phyloP scores from a whole-genome alignment of 2,797 vertebrate species.

The Cuniculus paca region DNA sequence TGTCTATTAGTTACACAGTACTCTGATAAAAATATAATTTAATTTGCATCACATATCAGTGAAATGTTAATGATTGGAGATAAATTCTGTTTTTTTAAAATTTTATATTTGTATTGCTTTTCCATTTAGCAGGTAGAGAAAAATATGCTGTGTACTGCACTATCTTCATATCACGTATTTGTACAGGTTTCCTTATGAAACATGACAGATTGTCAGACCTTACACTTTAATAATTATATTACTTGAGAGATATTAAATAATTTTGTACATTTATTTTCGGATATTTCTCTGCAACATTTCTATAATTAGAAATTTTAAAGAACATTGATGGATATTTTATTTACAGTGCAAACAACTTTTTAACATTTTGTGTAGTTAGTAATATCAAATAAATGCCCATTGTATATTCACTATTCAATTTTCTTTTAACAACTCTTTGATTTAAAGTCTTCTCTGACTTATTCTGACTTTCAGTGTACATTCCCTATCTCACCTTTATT shows the following conservation, averaged over 20 bases:
- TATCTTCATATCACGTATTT: neutral
- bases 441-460: neutral
- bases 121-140: neutral
- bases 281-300: neutral
- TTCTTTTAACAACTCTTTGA: neutral
- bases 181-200: neutral
- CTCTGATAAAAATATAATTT: neutral
- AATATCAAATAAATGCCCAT: neutral
- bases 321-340: neutral
- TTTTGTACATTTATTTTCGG: neutral
- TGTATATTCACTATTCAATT: neutral
- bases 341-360: neutral
- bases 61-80: neutral
- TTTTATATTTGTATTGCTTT: neutral
- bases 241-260: neutral
- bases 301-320: slow-evolving; percentile 10
- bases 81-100: neutral
- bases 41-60: neutral
- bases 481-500: neutral
- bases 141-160: neutral
- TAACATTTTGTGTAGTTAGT: neutral
- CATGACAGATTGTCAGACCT: neutral
- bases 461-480: neutral
- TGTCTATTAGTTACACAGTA: neutral
- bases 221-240: neutral